phyloP scores from a whole-genome alignment of 2,113 vertebrate species.

The Myotis davidii region DNA sequence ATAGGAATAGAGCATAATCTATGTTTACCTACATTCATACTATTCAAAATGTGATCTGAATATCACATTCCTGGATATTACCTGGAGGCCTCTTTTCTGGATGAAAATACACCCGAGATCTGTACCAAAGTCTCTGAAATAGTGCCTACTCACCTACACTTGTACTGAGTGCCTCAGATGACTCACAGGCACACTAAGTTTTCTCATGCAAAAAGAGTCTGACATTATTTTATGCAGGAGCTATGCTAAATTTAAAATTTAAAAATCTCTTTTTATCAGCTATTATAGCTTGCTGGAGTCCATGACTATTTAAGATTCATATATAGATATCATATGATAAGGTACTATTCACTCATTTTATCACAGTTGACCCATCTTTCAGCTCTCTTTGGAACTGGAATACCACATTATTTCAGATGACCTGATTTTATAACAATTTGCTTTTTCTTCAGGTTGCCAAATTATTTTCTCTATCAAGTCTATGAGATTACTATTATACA shows the following conservation, averaged over 20 bases:
- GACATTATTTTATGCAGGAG: not conserved
- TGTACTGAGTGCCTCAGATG: not conserved
- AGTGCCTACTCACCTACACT: not conserved
- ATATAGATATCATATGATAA: not conserved
- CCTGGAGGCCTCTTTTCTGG: not conserved
- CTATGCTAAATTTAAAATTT: not conserved
- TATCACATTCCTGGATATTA: not conserved
- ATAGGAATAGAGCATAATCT: not conserved
- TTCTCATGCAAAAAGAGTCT: not conserved
- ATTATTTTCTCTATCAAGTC: constrained; percentile 13
- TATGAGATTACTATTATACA: not conserved
- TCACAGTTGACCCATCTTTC: not conserved
- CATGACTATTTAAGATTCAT: not conserved
- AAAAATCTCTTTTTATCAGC: not conserved
- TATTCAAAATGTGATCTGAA: not conserved
- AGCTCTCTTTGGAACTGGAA: not conserved
- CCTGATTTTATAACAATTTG: not conserved
- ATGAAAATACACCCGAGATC: not conserved
- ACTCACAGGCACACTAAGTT: not conserved
- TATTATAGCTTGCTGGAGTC: not conserved
- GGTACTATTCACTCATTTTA: not conserved
- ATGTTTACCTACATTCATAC: not conserved
- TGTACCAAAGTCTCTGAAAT: not conserved
- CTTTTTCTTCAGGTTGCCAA: not conserved
- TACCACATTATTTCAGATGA: not conserved